These are phyloP conservation scores for Plectropomus leopardus DNA, from an alignment of 2,113 vertebrate species.

Conservation along the genomic window DNA sequence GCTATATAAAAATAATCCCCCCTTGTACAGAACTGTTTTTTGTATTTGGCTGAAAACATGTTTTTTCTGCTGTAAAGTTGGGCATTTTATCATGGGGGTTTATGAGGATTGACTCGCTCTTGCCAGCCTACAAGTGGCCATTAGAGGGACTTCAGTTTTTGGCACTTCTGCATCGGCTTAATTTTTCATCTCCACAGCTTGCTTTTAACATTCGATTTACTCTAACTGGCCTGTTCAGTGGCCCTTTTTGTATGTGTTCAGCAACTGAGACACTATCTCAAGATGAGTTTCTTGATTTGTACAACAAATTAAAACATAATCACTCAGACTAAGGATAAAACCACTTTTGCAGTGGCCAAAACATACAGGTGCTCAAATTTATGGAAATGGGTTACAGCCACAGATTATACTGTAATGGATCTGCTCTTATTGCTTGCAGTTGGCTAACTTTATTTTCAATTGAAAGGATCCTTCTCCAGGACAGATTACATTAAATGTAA, in stretches of 20 bases:
- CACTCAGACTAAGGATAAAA: not conserved
- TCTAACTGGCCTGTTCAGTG: not conserved
- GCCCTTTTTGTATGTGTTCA: not conserved
- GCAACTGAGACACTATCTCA: not conserved
- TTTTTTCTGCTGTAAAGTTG: no score
- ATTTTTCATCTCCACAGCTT: no score
- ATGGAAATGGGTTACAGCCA: not conserved
- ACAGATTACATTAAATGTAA: slow-evolving; percentile 17
- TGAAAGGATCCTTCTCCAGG: not conserved
- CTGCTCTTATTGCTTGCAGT: not conserved
- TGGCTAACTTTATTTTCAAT: slow-evolving; percentile 21
- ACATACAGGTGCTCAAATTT: not conserved
- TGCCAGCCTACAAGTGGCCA: no score
- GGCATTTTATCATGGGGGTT: no score
- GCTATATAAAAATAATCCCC: no score
- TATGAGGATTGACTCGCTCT: no score
- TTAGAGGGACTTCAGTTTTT: no score
- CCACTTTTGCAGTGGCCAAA: not conserved
- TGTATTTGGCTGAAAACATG: no score
- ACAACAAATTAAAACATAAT: not conserved
- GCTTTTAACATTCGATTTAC: not conserved
- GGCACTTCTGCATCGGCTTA: no score
- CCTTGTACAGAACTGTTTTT: no score
- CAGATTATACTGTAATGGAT: not conserved
- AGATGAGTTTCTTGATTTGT: not conserved